Conservation (phyloP, 2,113 vertebrate species). For the Psilopogon haemacephalus region DNA sequence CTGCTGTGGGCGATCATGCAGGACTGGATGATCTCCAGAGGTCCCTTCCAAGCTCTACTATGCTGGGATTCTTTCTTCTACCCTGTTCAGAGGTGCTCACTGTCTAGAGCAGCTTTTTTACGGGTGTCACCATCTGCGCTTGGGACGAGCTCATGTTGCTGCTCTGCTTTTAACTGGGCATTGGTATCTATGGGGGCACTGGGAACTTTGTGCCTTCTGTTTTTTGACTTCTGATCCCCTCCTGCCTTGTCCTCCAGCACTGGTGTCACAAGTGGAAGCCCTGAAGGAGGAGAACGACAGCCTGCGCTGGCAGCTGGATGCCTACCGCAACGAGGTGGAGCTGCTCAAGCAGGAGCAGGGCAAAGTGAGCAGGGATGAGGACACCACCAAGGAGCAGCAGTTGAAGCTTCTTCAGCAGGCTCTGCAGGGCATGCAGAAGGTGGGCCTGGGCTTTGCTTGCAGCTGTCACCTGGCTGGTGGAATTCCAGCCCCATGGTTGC, state of each 20-base stretch:
- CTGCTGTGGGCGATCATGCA: no score
- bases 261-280: constrained; percentile 85
- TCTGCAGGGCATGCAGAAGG: constrained; percentile 97
- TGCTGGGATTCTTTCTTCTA: neutral
- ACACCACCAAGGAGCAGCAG: constrained; percentile 89
- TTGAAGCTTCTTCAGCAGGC: constrained; percentile 94
- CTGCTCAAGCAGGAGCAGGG: constrained; percentile 94
- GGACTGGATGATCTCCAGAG: no score
- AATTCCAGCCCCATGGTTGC: neutral
- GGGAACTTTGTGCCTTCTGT: fast-evolving
- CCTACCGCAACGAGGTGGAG: constrained; percentile 94
- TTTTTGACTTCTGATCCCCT: neutral
- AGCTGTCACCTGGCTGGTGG: neutral
- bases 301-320: constrained; percentile 93
- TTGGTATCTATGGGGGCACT: neutral
- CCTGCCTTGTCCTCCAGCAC: constrained; percentile 57
- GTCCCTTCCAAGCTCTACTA: no score
- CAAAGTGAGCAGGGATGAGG: constrained; percentile 85
- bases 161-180: neutral
- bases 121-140: fast-evolving
- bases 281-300: constrained; percentile 96
- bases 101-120: neutral
- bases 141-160: neutral
- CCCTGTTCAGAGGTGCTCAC: neutral
- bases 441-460: constrained; percentile 12